Percentiles rank a stretch among this genome's conserved stretches.
Conservation (phyloP, 2,797 vertebrate genomes). For the Pteronotus mesoamericanus region DNA sequence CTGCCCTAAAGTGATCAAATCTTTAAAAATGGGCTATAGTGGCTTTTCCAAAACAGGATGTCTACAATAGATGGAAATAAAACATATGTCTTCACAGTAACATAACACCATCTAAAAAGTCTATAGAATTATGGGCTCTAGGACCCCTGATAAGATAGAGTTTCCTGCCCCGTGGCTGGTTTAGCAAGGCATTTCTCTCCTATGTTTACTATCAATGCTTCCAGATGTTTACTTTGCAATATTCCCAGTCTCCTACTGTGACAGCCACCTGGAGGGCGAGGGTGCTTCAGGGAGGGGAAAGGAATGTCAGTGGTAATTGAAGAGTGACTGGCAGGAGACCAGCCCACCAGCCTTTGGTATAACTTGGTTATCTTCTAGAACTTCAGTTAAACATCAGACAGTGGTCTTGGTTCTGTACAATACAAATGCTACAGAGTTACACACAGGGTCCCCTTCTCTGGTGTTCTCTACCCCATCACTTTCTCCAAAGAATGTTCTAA, state of each 20-base stretch:
- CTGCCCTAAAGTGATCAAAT: not conserved
- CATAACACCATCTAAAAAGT: conserved; percentile 1
- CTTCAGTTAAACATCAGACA: not conserved
- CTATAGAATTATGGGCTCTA: conserved; percentile 35
- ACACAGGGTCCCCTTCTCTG: not conserved
- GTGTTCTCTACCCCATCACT: not conserved
- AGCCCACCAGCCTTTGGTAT: not conserved
- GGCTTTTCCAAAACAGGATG: conserved; percentile 55
- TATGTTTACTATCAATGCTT: conserved; percentile 62
- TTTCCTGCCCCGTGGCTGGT: conserved; percentile 53
- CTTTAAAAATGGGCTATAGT: not conserved
- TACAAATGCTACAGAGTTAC: not conserved
- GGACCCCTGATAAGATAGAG: conserved; percentile 66
- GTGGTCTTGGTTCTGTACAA: not conserved
- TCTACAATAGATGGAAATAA: conserved; percentile 31
- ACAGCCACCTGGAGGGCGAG: not conserved
- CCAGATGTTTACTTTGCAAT: conserved; percentile 65
- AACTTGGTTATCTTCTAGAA: not conserved
- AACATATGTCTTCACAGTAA: conserved; percentile 30
- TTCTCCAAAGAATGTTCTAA: not conserved
- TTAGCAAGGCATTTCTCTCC: conserved; percentile 32
- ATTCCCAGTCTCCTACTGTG: conserved; percentile 24
- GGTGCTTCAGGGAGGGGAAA: not conserved
- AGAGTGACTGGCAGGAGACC: not conserved
- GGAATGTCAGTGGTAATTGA: not conserved